Evolutionary conservation across 2,797 vertebrate genomes (phyloP).

Genomic region (Spea hammondii): DNA sequence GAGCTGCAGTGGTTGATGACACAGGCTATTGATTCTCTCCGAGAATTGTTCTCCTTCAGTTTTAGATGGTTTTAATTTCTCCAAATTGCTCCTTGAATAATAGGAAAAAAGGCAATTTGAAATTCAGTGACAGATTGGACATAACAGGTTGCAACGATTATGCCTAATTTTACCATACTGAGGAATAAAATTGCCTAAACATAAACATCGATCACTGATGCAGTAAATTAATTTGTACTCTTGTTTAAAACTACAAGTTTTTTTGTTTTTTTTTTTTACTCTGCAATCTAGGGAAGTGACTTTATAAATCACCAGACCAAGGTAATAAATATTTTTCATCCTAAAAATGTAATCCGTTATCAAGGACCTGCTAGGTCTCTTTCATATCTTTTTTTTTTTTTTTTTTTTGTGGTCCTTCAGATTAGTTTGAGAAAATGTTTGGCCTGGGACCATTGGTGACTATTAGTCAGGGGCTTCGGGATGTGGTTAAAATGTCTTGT

Average conservation of each 20-base stretch:
- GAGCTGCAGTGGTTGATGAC: slow-evolving; percentile 61
- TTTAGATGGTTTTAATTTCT: slow-evolving; percentile 75
- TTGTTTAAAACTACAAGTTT: slow-evolving; percentile 68
- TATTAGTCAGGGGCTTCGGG: neutral
- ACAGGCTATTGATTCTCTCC: slow-evolving; percentile 68
- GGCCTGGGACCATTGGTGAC: neutral
- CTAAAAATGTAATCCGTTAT: neutral
- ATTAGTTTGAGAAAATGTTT: neutral
- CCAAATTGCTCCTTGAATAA: slow-evolving; percentile 79
- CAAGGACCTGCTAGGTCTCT: neutral
- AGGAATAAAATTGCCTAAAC: slow-evolving; percentile 82
- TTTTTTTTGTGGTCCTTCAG: neutral
- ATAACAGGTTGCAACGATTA: slow-evolving; percentile 81
- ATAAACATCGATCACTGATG: slow-evolving; percentile 83
- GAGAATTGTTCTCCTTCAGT: slow-evolving; percentile 74
- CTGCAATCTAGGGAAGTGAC: neutral
- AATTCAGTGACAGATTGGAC: slow-evolving; percentile 81
- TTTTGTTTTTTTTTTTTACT: slow-evolving; percentile 5
- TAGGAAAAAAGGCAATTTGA: slow-evolving; percentile 76
- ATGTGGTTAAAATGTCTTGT: neutral
- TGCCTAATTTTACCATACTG: slow-evolving; percentile 81
- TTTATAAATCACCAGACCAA: neutral
- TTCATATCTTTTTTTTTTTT: no score
- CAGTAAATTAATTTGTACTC: slow-evolving; percentile 81
- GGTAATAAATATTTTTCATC: slow-evolving; percentile 1